Percentiles rank a stretch among this genome's conserved stretches.
These are phyloP conservation scores for Cheilosia vernalis DNA, from an alignment of 2,888 invertebrate genomes.

Conservation along the genomic window DNA sequence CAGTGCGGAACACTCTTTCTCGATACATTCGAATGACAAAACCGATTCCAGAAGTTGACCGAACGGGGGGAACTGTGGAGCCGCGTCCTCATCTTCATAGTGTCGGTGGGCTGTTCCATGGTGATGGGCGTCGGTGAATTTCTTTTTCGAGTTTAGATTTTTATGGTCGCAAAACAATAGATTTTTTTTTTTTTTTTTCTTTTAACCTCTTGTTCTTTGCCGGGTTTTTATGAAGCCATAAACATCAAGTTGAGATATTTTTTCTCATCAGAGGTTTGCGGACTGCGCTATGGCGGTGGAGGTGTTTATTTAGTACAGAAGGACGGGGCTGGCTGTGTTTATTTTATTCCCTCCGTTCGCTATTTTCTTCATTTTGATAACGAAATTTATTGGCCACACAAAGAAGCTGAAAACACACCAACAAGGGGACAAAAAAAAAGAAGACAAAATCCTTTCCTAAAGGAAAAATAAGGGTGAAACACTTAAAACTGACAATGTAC, in stretches of 20 bases:
- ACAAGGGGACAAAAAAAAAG: background rate
- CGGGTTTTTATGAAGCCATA: conserved; percentile 69
- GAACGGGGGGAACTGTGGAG: background rate
- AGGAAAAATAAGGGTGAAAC: conserved; percentile 61
- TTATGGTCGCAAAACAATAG: conserved; percentile 70
- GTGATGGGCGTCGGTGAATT: conserved; percentile 41
- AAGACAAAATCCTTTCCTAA: background rate
- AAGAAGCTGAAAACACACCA: conserved; percentile 23
- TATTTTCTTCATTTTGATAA: conserved; percentile 62
- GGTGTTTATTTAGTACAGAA: conserved; percentile 71
- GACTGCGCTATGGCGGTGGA: conserved; percentile 38
- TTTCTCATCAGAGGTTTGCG: conserved; percentile 55
- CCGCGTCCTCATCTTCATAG: background rate
- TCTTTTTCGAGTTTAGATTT: conserved; percentile 66
- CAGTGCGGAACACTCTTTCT: conserved; percentile 6
- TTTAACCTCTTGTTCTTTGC: conserved; percentile 66
- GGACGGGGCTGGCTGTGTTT: conserved; percentile 33
- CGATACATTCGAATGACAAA: conserved; percentile 38
- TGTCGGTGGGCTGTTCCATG: background rate
- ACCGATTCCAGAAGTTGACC: conserved; percentile 48
- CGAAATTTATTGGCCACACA: conserved; percentile 64
- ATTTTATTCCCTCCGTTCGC: conserved; percentile 23
- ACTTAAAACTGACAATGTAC: conserved; percentile 75
- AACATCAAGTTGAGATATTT: conserved; percentile 68
- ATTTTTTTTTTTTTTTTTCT: conserved; percentile 70